These are phyloP conservation scores for Neopipo cinnamomea DNA, from an alignment of 2,113 vertebrate genomes.

Conservation along the genomic window DNA sequence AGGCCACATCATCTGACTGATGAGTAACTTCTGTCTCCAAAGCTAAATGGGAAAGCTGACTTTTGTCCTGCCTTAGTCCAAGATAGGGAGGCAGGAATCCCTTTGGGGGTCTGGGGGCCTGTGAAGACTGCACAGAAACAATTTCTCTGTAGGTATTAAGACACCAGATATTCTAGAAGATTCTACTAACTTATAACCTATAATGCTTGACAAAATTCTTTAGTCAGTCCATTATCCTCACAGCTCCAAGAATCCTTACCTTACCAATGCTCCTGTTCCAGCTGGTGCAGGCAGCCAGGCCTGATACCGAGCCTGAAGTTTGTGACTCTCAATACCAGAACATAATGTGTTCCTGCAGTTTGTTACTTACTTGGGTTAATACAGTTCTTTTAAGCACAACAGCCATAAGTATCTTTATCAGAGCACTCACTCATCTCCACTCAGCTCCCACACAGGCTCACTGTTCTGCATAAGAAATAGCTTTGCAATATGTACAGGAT, in stretches of 20 bases:
- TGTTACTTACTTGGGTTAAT: not conserved
- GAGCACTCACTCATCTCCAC: not conserved
- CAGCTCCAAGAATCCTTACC: not conserved
- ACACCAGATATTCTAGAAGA: not conserved
- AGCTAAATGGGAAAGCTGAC: not conserved
- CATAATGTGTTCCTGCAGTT: not conserved
- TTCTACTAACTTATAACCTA: not conserved
- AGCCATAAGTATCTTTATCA: not conserved
- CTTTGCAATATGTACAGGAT: not conserved
- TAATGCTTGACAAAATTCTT: not conserved
- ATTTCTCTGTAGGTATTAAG: not conserved
- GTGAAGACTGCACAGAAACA: not conserved
- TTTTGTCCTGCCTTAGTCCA: not conserved
- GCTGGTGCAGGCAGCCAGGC: not conserved
- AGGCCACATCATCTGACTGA: not conserved
- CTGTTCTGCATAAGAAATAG: not conserved
- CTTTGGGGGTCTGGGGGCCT: not conserved
- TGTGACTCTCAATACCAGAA: not conserved
- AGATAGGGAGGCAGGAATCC: not conserved
- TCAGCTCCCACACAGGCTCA: not conserved
- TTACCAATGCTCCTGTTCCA: not conserved
- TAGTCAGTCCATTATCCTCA: not conserved
- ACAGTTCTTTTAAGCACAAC: not conserved
- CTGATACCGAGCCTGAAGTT: not conserved
- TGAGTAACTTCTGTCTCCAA: not conserved